Evolutionary conservation across 2,113 vertebrate species (phyloP).

Genomic region (Podarcis muralis): DNA sequence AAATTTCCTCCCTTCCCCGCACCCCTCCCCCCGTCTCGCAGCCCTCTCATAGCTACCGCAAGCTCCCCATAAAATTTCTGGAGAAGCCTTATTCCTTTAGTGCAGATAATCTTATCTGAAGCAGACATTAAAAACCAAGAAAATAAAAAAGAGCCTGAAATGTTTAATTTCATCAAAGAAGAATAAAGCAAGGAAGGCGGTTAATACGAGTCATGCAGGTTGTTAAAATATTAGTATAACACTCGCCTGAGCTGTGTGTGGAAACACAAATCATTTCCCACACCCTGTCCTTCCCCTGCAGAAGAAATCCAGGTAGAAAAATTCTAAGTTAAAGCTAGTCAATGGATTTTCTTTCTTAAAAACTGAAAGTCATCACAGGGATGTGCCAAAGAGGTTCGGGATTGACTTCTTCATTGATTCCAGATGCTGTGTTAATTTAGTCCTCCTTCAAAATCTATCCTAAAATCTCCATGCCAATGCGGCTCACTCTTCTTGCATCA

Average conservation of each 20-base stretch:
- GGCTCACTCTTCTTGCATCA: not conserved
- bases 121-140: not conserved
- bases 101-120: not conserved
- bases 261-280: accelerated
- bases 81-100: not conserved
- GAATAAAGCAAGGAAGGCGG: not conserved
- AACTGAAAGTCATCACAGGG: not conserved
- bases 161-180: not conserved
- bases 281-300: not conserved
- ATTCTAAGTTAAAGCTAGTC: not conserved
- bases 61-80: not conserved
- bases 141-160: not conserved
- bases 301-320: not conserved
- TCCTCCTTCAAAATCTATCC: not conserved
- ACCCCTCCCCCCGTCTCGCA: not conserved
- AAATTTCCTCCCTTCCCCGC: constrained; percentile 5
- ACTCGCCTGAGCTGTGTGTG: constrained; percentile 9
- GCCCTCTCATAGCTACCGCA: not conserved
- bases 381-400: constrained; percentile 21
- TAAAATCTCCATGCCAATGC: not conserved
- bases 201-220: constrained; percentile 13
- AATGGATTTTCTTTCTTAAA: not conserved
- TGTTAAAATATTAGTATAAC: constrained; percentile 55
- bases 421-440: not conserved
- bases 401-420: not conserved